Percentiles rank a stretch among this genome's conserved stretches.
phyloP scores from a whole-genome alignment of 1,140 invertebrate genomes.

The Tachypleus tridentatus region DNA sequence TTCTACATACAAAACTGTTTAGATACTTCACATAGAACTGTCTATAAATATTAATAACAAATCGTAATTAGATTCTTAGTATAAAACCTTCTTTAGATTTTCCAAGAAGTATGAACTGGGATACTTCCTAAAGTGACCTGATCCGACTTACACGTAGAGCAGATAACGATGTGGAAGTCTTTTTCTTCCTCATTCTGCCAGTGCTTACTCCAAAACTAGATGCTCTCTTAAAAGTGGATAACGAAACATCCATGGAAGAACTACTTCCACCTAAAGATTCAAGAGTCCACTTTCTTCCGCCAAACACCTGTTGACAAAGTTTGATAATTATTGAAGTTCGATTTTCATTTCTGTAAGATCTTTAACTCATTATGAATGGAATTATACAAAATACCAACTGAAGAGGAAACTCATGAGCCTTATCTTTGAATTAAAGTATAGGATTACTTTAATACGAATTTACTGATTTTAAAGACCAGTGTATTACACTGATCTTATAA shows the following conservation, averaged over 20 bases:
- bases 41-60: too few relatives aligned
- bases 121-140: background rate
- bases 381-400: too few relatives aligned
- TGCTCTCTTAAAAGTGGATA: slow-evolving; percentile 31
- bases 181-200: slow-evolving; percentile 49
- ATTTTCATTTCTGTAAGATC: too few relatives aligned
- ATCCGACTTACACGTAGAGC: slow-evolving; percentile 17
- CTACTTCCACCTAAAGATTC: slow-evolving; percentile 29
- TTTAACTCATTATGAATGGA: too few relatives aligned
- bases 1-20: too few relatives aligned
- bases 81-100: background rate
- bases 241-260: slow-evolving; percentile 35
- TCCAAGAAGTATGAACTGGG: too few relatives aligned
- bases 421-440: too few relatives aligned
- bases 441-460: too few relatives aligned
- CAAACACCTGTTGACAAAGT: slow-evolving; percentile 53
- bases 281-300: slow-evolving; percentile 64
- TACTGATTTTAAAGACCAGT: too few relatives aligned
- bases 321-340: background rate
- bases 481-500: too few relatives aligned
- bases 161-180: slow-evolving; percentile 38
- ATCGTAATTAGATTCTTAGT: background rate
- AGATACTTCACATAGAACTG: too few relatives aligned
- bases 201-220: slow-evolving; percentile 37
- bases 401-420: too few relatives aligned